These are phyloP conservation scores for Eupithecia inturbata DNA, from an alignment of 2,888 invertebrate species.

Conservation along the genomic window DNA sequence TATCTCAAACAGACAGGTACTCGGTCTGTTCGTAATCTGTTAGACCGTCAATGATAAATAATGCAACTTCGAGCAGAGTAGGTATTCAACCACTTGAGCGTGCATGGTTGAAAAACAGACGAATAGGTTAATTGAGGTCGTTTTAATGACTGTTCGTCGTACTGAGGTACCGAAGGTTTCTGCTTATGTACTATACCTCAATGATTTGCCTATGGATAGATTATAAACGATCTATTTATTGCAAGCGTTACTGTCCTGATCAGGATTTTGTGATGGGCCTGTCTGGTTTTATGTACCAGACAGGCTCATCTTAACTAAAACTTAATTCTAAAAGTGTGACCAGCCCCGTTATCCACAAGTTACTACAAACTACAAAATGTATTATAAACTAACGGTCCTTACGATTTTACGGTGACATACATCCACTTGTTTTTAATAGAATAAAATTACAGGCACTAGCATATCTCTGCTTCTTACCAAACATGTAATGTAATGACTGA, in stretches of 20 bases:
- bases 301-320: too few species aligned
- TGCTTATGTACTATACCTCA: too few species aligned
- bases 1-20: neutral
- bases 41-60: neutral
- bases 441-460: neutral
- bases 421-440: neutral
- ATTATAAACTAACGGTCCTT: neutral
- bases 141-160: neutral
- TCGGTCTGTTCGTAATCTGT: neutral
- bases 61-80: neutral
- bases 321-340: too few species aligned
- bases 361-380: too few species aligned
- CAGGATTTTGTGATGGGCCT: neutral
- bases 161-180: neutral
- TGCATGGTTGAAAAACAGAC: slow-evolving; percentile 1
- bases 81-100: neutral
- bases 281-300: too few species aligned
- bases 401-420: neutral
- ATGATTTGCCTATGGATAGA: neutral
- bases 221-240: neutral
- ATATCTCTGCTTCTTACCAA: neutral
- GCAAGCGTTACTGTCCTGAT: neutral
- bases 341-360: too few species aligned
- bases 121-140: slow-evolving; percentile 4
- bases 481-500: neutral